Base-by-base conservation (phyloP, 2,113 vertebrate species). In the Sturnira hondurensis region DNA sequence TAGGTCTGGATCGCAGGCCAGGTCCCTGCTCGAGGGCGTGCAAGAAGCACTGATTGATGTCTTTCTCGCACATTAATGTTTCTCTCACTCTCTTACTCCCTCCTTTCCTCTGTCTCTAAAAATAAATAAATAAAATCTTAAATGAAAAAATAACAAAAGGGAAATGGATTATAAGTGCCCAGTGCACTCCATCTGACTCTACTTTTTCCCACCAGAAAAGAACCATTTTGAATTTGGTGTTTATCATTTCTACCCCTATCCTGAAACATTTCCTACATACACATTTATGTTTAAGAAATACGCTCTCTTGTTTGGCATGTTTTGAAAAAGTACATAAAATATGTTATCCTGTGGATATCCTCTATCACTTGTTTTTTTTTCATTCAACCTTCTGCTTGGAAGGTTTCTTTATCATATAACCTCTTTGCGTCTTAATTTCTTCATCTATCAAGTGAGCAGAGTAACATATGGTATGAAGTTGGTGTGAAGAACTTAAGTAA, bases 321-420 rank as follows among this genome's bases (percentile, higher is more conserved):
- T 91, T 85, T 86, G 33, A 61, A 31, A 90, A 94, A 78, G 41
- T 36, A 80, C 12, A 9, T 97, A 63, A 78, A 74, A 91, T 73
- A 16, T 73, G 58, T 92, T 83, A 84, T 22, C 68, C 15, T 74
- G 28, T 50, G 74, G 76, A 26, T 86, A 76, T 36, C 43, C 10
- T 78, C 31, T 20, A 6, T 56, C 61, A 54, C 41, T 36, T 92
- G 52, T 8, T 63, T 73, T 85, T 77, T 78, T 89, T 83, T 7
- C 20, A 83, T 58, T 85, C 9, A 86, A 38, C 17, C 61, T 93
- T 95, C 78, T 93, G 61, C 26, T 93, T 63, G 63, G 58, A 58
- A 74, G 47, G 54, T 82, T 91, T 85, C 83, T 92, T 89, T 73
- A 54, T 88, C 50, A 91, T 17, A 31, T 65, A 45, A 47, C 12